Percentiles rank a stretch among this genome's conserved stretches.
Conservation (phyloP, 2,113 vertebrate species). For the Sphyrna mokarran region DNA sequence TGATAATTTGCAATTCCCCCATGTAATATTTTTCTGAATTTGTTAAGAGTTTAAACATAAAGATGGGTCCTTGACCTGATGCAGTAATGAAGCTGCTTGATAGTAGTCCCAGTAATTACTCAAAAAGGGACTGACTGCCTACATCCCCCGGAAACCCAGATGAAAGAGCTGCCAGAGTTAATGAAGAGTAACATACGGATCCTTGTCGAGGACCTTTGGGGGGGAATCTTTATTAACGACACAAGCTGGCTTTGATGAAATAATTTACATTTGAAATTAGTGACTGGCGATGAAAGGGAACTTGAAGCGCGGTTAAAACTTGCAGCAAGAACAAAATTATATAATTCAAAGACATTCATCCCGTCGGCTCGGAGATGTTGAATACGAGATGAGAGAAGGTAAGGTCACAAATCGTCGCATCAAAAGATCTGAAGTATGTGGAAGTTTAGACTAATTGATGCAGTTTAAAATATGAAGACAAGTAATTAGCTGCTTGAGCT, state of each 20-base stretch:
- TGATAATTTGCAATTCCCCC: background rate
- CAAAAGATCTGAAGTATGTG: background rate
- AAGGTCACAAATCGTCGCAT: background rate
- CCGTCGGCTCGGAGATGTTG: background rate
- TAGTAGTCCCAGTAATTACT: background rate
- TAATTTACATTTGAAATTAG: slow-evolving; percentile 22
- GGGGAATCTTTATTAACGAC: slow-evolving; percentile 3
- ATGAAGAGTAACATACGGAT: background rate
- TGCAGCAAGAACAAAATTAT: background rate
- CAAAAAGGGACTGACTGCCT: background rate
- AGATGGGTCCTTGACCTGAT: background rate
- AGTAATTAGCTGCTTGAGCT: background rate
- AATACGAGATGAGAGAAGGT: background rate
- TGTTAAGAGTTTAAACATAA: background rate
- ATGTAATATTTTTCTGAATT: background rate
- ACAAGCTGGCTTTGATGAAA: background rate
- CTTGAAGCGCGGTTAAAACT: background rate
- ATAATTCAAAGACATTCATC: background rate
- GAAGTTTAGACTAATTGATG: background rate
- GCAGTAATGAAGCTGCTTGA: background rate
- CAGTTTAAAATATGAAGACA: background rate
- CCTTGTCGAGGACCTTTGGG: background rate
- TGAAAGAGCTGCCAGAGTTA: background rate
- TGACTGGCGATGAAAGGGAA: background rate
- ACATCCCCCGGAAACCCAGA: background rate